Evolutionary conservation across 1,140 invertebrate species (phyloP), one percentile per base, ranked within the genome.

Genomic region (Maconellicoccus hirsutus): DNA sequence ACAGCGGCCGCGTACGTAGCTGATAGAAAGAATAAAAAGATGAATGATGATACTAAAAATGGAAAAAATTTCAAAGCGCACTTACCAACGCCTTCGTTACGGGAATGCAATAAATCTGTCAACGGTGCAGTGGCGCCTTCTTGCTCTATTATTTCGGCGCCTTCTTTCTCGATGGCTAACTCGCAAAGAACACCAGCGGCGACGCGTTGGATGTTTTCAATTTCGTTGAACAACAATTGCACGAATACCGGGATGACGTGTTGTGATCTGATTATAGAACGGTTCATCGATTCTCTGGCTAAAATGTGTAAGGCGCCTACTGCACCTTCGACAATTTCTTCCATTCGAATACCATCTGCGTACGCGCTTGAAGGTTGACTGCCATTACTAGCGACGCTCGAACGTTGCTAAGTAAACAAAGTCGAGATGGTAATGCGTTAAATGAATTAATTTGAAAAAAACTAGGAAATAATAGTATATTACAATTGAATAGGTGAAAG

Each of bases 1-100:
- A 98, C 94, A 8, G 95, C 95, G 2, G 96, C 96, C 16, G 95
- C 96, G 78, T 98, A 98, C 0, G 95, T 98, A 16, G 94, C 95
- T 79, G 89, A 83, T 75, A 21, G 71, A 73, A 66, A 52, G n/a
- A 52, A 52, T 52, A 52, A 52, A 16, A 19, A 52, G 2, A 16
- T 52, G n/a, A 16, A 16, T 38, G 6, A 6, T 7, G n/a, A 52
- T 8, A 19, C n/a, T 19, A 16, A 52, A 52, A 52, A 16, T 52
- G n/a, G n/a, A 14, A 52, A 52, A 52, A 52, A 4, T 8, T 80
- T 42, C 42, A 25, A 42, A 52, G 29, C 38, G 33, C n/a, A 75
- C 76, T 76, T 42, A 77, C 77, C 77, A 73, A 78, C 76, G 61
- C 89, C 91, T 83, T 96, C 94, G 77, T 96, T 96, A 71, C 93